Evolutionary conservation across 2,888 invertebrate genomes (phyloP).

Genomic region (Disparrhopalites patrizii): DNA sequence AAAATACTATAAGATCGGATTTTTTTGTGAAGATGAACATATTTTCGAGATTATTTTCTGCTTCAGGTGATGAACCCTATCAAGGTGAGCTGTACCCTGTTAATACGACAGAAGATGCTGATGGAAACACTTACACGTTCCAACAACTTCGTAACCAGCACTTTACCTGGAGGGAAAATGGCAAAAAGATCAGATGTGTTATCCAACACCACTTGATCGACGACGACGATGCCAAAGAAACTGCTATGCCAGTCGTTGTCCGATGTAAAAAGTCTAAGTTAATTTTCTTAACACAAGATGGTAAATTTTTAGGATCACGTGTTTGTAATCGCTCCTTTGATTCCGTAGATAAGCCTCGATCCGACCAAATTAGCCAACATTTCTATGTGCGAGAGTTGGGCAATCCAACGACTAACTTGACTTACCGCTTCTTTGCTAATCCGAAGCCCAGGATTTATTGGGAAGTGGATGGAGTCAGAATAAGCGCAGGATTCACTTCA

Average conservation of each 20-base stretch:
- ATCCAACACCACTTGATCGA: slow-evolving; percentile 39
- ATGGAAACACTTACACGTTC: slow-evolving; percentile 34
- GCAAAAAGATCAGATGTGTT: slow-evolving; percentile 44
- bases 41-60: neutral
- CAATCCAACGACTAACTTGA: slow-evolving; percentile 22
- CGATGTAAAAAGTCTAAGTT: slow-evolving; percentile 35
- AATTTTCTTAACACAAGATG: neutral
- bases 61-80: slow-evolving; percentile 36
- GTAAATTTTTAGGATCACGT: neutral
- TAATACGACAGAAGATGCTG: slow-evolving; percentile 27
- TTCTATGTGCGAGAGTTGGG: slow-evolving; percentile 38
- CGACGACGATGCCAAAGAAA: slow-evolving; percentile 39
- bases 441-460: slow-evolving; percentile 40
- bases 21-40: neutral
- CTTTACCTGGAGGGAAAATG: slow-evolving; percentile 44
- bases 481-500: slow-evolving; percentile 30
- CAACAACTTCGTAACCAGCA: slow-evolving; percentile 39
- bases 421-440: slow-evolving; percentile 37
- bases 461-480: slow-evolving; percentile 37
- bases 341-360: slow-evolving; percentile 12
- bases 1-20: no score
- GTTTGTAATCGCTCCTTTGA: neutral
- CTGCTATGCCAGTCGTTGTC: slow-evolving; percentile 35
- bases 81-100: slow-evolving; percentile 35
- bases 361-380: slow-evolving; percentile 15